These are phyloP conservation scores for Drosophila cognata DNA, from an alignment of 2,888 invertebrate genomes.

Conservation along the genomic window DNA sequence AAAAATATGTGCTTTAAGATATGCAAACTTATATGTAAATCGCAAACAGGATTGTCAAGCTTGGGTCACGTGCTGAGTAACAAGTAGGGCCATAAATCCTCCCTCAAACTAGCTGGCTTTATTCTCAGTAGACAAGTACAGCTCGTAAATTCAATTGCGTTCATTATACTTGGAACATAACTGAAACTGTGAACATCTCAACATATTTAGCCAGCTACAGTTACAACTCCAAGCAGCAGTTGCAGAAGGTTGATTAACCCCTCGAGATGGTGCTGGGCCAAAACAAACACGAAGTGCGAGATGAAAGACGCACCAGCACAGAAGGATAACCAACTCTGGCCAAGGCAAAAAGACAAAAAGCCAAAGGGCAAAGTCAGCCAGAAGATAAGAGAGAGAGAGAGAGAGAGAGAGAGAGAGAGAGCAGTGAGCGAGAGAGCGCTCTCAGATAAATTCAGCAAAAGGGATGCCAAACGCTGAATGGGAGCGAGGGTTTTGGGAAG, in stretches of 20 bases:
- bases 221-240: constrained; percentile 9
- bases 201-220: constrained; percentile 22
- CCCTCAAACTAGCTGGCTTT: constrained; percentile 35
- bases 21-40: neutral
- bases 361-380: constrained; percentile 26
- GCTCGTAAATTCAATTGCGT: constrained; percentile 52
- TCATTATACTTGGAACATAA: constrained; percentile 35
- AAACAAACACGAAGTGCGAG: constrained; percentile 39
- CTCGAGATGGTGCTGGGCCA: constrained; percentile 50
- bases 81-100: constrained; percentile 39
- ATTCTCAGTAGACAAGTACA: constrained; percentile 26
- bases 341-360: constrained; percentile 7
- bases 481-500: constrained; percentile 21
- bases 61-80: constrained; percentile 25
- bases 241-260: constrained; percentile 71
- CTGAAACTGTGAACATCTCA: constrained; percentile 41
- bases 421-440: constrained; percentile 12
- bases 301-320: constrained; percentile 25
- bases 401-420: constrained; percentile 3
- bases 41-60: neutral
- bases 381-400: constrained; percentile 1
- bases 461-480: constrained; percentile 41
- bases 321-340: constrained; percentile 33
- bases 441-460: constrained; percentile 73
- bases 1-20: too few species aligned